Percentiles rank a stretch among this genome's conserved stretches.
Evolutionary conservation across 2,888 invertebrate species (phyloP).

Genomic region (Osedax frankpressi): DNA sequence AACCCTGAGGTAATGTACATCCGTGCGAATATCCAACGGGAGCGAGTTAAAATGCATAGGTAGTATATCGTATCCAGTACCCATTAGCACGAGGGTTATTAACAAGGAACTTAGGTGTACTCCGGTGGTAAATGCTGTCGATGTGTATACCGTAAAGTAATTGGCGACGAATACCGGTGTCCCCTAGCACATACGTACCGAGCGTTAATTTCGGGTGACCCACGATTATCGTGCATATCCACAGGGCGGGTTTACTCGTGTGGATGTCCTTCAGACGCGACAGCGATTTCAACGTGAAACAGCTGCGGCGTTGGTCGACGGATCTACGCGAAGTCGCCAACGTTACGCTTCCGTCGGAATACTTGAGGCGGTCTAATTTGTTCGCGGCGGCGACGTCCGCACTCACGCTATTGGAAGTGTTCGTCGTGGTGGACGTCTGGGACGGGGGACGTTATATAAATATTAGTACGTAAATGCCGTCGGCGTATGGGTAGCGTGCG

Average conservation of each 20-base stretch:
- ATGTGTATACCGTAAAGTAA: not conserved
- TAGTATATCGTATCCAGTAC: not conserved
- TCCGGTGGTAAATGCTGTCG: not conserved
- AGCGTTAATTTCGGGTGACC: constrained; percentile 1
- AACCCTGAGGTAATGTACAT: not conserved
- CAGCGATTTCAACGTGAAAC: not conserved
- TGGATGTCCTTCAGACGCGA: constrained; percentile 4
- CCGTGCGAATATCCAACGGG: constrained; percentile 9
- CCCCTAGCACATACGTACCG: not conserved
- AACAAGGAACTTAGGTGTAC: not conserved
- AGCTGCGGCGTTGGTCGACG: too few relatives aligned
- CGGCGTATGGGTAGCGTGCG: too few relatives aligned
- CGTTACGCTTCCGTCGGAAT: too few relatives aligned
- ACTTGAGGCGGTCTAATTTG: too few relatives aligned
- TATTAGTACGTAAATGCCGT: too few relatives aligned
- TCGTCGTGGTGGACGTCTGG: too few relatives aligned
- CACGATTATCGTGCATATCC: constrained; percentile 3
- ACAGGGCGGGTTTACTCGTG: not conserved
- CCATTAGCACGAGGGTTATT: not conserved
- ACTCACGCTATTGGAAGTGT: too few relatives aligned
- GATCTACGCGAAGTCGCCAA: too few relatives aligned
- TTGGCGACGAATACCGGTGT: not conserved
- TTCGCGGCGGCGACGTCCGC: too few relatives aligned
- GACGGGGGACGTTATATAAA: too few relatives aligned
- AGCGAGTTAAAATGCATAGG: constrained; percentile 10